Evolutionary conservation across 2,797 vertebrate genomes (phyloP).

Genomic region (Cyclura pinguis): DNA sequence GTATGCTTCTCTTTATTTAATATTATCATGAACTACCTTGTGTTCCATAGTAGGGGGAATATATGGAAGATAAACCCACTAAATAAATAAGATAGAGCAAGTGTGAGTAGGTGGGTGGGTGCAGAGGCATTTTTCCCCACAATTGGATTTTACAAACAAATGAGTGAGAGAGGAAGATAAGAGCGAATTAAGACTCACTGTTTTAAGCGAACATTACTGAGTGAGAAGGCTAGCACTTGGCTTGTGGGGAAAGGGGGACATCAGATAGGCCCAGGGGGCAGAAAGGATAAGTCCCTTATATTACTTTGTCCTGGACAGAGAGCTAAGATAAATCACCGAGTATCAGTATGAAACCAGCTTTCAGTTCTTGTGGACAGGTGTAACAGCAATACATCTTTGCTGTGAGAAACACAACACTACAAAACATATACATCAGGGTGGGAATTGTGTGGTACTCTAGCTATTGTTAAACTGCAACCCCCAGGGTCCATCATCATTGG

Average conservation of each 20-base stretch:
- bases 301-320: neutral
- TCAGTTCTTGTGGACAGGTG: neutral
- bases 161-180: neutral
- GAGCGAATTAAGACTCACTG: neutral
- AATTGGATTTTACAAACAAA: neutral
- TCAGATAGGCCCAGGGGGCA: no score
- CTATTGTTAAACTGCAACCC: no score
- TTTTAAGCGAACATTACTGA: neutral
- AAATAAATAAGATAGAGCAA: neutral
- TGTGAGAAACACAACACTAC: neutral
- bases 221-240: neutral
- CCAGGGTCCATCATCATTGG: no score
- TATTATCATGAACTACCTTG: neutral
- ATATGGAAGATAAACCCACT: neutral
- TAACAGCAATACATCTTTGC: neutral
- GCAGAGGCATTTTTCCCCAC: no score
- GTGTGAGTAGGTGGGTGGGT: no score
- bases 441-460: no score
- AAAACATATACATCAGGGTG: neutral
- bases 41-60: neutral
- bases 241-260: neutral
- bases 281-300: no score
- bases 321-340: neutral
- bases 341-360: neutral
- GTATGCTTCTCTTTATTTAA: neutral